These are phyloP conservation scores for Apostichopus leukothele DNA, from an alignment of 53 echinoderm and acorn worm species.

Conservation along the genomic window DNA sequence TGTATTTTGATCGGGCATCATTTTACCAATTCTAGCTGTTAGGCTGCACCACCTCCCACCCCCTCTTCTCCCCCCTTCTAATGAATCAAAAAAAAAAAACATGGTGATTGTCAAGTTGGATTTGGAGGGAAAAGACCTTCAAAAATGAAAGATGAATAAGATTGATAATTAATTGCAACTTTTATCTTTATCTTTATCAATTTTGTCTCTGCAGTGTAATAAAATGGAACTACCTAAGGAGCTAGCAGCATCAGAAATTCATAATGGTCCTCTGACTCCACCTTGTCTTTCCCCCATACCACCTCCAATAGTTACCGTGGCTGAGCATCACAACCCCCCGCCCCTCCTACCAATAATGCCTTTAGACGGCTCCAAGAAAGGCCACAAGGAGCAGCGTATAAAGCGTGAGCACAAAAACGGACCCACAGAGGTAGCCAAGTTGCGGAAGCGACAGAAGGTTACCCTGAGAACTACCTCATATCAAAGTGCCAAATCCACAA, in stretches of 20 bases:
- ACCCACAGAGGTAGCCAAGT: neutral
- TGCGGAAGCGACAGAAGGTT: slow-evolving; percentile 33
- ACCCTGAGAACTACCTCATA: slow-evolving; percentile 66
- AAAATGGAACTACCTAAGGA: neutral
- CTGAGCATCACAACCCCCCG: slow-evolving; percentile 76
- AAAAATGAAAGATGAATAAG: neutral
- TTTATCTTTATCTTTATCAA: neutral
- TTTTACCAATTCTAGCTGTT: no score
- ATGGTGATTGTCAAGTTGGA: no score
- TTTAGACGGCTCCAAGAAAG: slow-evolving; percentile 47
- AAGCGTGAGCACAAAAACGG: slow-evolving; percentile 1
- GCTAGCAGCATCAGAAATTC: neutral
- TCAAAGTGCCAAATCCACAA: slow-evolving; percentile 63
- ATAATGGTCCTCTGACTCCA: slow-evolving; percentile 46
- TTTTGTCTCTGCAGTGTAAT: slow-evolving; percentile 9
- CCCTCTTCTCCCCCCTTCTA: neutral
- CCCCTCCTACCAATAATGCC: slow-evolving; percentile 91
- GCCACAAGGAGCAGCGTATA: neutral
- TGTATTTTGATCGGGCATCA: no score
- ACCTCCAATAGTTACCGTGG: slow-evolving; percentile 80
- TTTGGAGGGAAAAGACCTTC: no score
- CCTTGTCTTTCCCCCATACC: slow-evolving; percentile 87
- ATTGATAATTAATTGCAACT: neutral
- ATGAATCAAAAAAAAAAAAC: no score
- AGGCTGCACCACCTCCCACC: neutral